phyloP scores from a whole-genome alignment of 2,113 vertebrate genomes.

The Alligator mississippiensis region DNA sequence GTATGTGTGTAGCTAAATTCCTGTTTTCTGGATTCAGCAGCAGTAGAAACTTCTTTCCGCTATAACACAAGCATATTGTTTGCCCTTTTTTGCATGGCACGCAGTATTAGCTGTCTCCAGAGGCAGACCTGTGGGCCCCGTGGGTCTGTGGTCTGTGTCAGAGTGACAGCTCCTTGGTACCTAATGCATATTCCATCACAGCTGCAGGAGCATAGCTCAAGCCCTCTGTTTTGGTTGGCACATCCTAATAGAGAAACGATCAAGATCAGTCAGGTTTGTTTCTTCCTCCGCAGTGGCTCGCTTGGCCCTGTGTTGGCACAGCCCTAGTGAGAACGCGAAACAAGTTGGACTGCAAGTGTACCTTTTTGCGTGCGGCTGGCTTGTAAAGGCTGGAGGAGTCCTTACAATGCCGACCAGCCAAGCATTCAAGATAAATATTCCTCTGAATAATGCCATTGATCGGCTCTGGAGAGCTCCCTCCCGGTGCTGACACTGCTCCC shows the following conservation, averaged over 20 bases:
- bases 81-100: neutral
- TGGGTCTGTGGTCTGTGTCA: neutral
- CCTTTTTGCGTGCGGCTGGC: neutral
- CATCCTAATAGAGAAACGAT: neutral
- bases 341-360: neutral
- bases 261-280: neutral
- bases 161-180: neutral
- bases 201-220: neutral
- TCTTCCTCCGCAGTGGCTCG: neutral
- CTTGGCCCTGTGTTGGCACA: neutral
- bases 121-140: neutral
- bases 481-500: neutral
- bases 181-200: neutral
- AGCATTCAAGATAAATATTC: neutral
- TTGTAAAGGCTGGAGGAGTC: neutral
- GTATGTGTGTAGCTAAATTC: neutral
- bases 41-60: neutral
- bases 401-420: neutral
- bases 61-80: too few relatives aligned
- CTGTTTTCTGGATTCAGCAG: neutral
- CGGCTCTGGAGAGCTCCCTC: neutral
- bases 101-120: neutral
- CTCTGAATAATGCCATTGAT: neutral
- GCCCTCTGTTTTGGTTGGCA: too few relatives aligned
- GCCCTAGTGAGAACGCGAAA: too few relatives aligned